Conservation (phyloP, 2,888 invertebrate species). For the Nephrotoma appendiculata region DNA sequence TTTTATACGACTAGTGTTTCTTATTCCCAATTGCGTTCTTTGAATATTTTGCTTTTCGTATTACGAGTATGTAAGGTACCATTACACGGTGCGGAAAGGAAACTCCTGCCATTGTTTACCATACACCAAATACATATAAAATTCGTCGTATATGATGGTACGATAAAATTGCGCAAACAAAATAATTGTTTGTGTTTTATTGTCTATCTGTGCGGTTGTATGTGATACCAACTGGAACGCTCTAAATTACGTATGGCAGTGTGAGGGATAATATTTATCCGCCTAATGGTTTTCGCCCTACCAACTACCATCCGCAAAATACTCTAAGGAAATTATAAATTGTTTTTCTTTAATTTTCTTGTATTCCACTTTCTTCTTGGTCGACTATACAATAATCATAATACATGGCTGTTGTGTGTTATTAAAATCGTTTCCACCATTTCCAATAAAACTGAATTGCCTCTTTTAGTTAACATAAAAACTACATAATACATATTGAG, state of each 20-base stretch:
- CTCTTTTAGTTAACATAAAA: background rate
- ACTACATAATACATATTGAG: background rate
- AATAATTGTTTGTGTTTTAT: background rate
- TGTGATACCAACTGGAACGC: background rate
- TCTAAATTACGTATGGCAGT: background rate
- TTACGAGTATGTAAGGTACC: background rate
- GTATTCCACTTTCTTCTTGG: background rate
- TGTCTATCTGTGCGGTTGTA: background rate
- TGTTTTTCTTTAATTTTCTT: background rate
- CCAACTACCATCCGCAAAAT: background rate
- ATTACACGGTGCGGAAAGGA: background rate
- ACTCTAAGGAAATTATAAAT: background rate
- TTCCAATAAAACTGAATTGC: background rate
- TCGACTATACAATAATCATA: background rate
- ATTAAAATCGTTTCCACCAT: background rate
- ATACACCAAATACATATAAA: background rate
- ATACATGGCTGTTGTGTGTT: background rate
- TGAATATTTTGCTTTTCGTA: background rate
- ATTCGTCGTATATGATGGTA: background rate
- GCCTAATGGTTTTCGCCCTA: background rate
- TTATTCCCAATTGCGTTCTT: background rate
- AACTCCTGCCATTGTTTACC: background rate
- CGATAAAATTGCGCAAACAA: background rate
- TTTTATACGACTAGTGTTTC: background rate
- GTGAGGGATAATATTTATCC: background rate